Conservation (phyloP, 23 tunicate species). For the Diplosoma virens region DNA sequence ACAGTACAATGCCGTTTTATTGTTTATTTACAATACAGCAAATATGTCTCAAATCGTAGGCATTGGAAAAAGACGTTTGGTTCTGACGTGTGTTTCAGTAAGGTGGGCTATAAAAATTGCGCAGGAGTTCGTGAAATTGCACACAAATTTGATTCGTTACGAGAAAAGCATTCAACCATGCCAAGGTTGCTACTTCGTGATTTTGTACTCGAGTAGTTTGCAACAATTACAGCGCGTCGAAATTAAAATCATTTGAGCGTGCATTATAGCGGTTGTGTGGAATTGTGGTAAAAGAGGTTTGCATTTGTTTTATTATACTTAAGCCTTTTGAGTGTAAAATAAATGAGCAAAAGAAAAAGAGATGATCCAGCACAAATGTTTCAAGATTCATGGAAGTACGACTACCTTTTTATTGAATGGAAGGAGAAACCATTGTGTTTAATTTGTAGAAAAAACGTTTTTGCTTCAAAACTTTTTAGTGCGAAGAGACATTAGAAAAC, state of each 20-base stretch:
- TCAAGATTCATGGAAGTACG: not conserved
- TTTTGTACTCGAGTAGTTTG: not conserved
- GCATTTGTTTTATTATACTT: not conserved
- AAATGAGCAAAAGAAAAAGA: not conserved
- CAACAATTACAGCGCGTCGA: not conserved
- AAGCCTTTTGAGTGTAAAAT: not conserved
- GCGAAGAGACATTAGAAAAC: not conserved
- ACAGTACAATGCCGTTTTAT: not conserved
- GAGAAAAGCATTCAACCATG: not conserved
- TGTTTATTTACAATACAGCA: not conserved
- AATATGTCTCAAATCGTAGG: not conserved
- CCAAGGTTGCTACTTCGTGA: not conserved
- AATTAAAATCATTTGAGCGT: not conserved
- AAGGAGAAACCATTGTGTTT: not conserved
- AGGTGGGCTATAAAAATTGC: not conserved
- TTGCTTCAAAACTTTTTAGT: not conserved
- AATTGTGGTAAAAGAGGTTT: not conserved
- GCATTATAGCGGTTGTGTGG: not conserved
- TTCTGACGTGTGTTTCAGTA: not conserved
- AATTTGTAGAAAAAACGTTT: not conserved
- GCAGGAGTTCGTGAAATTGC: not conserved
- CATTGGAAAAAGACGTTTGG: not conserved
- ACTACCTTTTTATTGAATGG: not conserved
- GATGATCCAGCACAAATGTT: not conserved
- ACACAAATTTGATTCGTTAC: not conserved